These are phyloP conservation scores for Haplochromis vanheusdeni DNA, from an alignment of 2,113 vertebrate species.

Conservation along the genomic window DNA sequence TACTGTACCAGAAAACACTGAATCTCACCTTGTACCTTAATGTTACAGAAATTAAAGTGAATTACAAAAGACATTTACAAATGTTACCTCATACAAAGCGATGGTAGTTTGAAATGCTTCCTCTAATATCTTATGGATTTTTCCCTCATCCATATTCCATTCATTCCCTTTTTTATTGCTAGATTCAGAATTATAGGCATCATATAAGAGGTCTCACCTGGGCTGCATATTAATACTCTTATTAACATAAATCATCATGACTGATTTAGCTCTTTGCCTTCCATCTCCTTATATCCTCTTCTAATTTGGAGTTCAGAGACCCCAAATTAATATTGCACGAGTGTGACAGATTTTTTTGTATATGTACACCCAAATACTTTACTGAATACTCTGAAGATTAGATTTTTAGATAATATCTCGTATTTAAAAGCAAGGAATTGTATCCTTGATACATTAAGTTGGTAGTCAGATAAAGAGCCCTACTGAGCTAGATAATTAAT, in stretches of 20 bases:
- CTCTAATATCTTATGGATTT: background rate
- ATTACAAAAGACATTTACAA: background rate
- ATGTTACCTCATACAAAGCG: background rate
- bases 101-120: background rate
- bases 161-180: rapidly evolving
- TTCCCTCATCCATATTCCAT: background rate
- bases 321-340: background rate
- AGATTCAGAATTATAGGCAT: background rate
- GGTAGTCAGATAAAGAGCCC: rapidly evolving
- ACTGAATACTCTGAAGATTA: background rate
- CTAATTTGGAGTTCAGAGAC: background rate
- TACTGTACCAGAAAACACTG: background rate
- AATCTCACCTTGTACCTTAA: background rate
- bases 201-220: rapidly evolving
- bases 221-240: rapidly evolving
- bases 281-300: background rate
- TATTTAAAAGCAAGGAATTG: background rate
- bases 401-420: background rate
- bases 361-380: rapidly evolving
- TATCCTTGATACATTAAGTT: rapidly evolving
- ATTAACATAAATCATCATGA: background rate
- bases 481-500: rapidly evolving
- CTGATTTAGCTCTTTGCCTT: background rate
- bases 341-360: background rate
- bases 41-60: background rate